phyloP scores from a whole-genome alignment of 2,113 vertebrate species.

The Hirundichthys speculiger region DNA sequence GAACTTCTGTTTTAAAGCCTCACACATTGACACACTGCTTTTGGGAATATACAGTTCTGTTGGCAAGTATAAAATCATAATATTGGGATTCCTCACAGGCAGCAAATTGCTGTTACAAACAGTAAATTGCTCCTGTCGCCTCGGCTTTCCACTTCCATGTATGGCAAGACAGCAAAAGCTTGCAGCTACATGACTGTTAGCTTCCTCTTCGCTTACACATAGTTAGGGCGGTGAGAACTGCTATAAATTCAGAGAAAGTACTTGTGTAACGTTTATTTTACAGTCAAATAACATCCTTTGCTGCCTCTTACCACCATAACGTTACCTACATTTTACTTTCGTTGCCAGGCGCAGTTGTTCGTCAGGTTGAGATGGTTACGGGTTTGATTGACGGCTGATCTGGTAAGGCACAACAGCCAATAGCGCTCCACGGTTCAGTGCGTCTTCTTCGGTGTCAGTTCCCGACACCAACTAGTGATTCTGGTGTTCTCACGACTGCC shows the following conservation, averaged over 20 bases:
- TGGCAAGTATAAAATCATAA: too few relatives aligned
- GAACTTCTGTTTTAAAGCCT: too few relatives aligned
- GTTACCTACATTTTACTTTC: conserved; percentile 65
- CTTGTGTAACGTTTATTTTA: neutral
- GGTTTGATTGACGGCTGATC: conserved; percentile 32
- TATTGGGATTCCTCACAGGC: too few relatives aligned
- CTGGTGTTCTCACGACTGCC: too few relatives aligned
- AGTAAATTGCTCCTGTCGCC: neutral
- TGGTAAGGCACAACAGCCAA: neutral
- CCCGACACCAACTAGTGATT: too few relatives aligned
- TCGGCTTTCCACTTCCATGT: conserved; percentile 23
- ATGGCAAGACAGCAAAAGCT: conserved; percentile 21
- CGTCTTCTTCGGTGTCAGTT: too few relatives aligned
- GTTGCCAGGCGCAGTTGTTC: neutral
- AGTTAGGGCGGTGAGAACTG: neutral
- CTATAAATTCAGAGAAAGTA: neutral
- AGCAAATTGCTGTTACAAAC: too few relatives aligned
- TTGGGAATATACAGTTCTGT: too few relatives aligned
- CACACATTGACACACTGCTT: too few relatives aligned
- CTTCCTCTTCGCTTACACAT: neutral
- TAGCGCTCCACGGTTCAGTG: neutral
- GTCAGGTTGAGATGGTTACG: neutral
- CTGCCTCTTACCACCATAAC: too few relatives aligned
- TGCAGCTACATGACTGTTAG: neutral
- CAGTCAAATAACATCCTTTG: neutral